Evolutionary conservation across 1,140 invertebrate genomes (phyloP).

Genomic region (Lanistes nyassanus): DNA sequence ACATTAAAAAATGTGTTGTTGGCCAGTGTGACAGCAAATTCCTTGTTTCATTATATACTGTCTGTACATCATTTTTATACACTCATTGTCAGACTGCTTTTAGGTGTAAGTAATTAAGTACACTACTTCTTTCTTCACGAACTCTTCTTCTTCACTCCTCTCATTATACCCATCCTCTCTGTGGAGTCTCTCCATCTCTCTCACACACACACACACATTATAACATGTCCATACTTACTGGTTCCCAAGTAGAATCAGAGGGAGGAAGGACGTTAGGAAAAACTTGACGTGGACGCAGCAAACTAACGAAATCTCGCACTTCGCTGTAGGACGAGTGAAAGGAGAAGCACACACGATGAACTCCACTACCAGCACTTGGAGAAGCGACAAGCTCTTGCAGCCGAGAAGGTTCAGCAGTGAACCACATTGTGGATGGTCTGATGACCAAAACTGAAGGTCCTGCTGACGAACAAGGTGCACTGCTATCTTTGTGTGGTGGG

Average conservation of each 20-base stretch:
- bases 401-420: conserved; percentile 43
- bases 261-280: conserved; percentile 59
- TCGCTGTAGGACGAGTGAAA: conserved; percentile 65
- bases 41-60: too few species aligned
- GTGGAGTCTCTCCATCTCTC: too few species aligned
- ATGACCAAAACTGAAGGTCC: conserved; percentile 46
- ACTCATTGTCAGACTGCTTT: too few species aligned
- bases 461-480: too few species aligned
- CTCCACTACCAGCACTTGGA: conserved; percentile 24
- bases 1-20: too few species aligned
- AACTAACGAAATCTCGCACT: conserved; percentile 57
- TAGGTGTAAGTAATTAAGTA: too few species aligned
- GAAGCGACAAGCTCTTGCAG: conserved; percentile 33
- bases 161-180: too few species aligned
- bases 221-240: conserved; percentile 33
- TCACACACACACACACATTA: too few species aligned
- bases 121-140: too few species aligned
- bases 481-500: neutral
- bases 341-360: conserved; percentile 62
- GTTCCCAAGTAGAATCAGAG: conserved; percentile 32
- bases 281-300: conserved; percentile 53
- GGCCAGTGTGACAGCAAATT: too few species aligned
- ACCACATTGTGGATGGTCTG: conserved; percentile 64
- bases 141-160: too few species aligned
- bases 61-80: too few species aligned